Evolutionary conservation across 1,140 invertebrate species (phyloP), one percentile per base, ranked within the genome.

Genomic region (Eufriesea mexicana): DNA sequence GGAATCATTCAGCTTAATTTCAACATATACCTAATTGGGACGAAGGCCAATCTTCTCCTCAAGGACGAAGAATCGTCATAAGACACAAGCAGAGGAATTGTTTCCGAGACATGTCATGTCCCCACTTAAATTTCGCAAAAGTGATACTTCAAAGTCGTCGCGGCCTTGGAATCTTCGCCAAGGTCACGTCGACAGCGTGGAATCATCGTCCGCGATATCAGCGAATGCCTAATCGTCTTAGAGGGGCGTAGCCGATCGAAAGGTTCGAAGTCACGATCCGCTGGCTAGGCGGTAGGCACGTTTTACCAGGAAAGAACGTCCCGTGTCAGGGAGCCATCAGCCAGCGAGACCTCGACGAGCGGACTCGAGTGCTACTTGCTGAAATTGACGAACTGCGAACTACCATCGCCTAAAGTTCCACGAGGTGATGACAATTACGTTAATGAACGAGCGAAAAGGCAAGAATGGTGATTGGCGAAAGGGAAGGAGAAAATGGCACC

Each of bases 261-360:
- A 71, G 77, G 77, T 47, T 70, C 66, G 14, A 6, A 79, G 77
- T 79, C 77, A 85, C 84, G 85, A 85, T 62, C 64, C 45, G 59
- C 23, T 83, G 62, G 70, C 79, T 79, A 75, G 68, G 35, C 66
- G 23, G 74, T 62, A 55, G 79, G 71, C 49, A 66, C 79, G 79
- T 87, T 89, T 67, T 92, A 87, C 89, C 86, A 72, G 89, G 91
- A 92, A 92, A 89, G 89, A 86, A 85, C 91, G 91, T 93, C 92
- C 90, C 93, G 92, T 94, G 93, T 83, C 90, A 92, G 87, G 82
- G 71, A 90, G 89, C 91, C 89, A 94, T 94, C 92, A 93, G 86
- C 74, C 79, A 55, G 35, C 74, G 71, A 72, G 82, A 54, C 23
- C 78, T 51, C 54, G 68, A 73, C 54, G 35, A 76, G 59, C 49